Evolutionary conservation across 1,140 invertebrate genomes (phyloP), one percentile per base, ranked within the genome.

Genomic region (Ips typographus): DNA sequence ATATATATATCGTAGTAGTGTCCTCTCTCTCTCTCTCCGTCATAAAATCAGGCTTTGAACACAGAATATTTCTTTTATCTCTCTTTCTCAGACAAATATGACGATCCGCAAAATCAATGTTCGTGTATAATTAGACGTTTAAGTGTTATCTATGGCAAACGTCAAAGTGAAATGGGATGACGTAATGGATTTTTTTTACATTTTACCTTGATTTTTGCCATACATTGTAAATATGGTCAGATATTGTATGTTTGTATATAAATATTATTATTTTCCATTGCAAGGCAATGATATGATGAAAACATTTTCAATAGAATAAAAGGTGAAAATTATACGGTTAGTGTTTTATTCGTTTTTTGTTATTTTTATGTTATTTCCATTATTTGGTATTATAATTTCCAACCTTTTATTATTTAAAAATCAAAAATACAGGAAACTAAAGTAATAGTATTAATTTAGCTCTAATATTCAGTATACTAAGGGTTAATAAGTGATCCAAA

Each of bases 181-280:
- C 22, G 36, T 22, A 4, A 8, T 40, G 38, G 55, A 40, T 40
- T 40, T 40, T 58, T 22, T n/a, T 58, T 58, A 58, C 38, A 22
- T 63, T 61, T 72, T 69, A 65, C 44, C 52, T 49, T 49, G 1
- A 49, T 67, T 76, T 73, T 51, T 69, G 47, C 42, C 7, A 61
- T 47, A 61, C n/a, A 40, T 43, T 60, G 57, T 72, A 61, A 58
- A 52, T 65, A 72, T 56, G 63, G 56, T 52, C 61, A 65, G 72
- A 70, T 38, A 44, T 43, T 82, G 80, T 82, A 82, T 82, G 80
- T 82, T 82, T 82, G 80, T 82, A 82, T 73, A 82, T 82, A 82
- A 80, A 80, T 76, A 78, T 74, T 74, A 79, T 76, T 77, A 71
- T 71, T 71, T 69, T 77, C 76, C 74, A 78, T 77, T 78, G 74